Conservation (phyloP, 2,113 vertebrate genomes). For the Sitta europaea region DNA sequence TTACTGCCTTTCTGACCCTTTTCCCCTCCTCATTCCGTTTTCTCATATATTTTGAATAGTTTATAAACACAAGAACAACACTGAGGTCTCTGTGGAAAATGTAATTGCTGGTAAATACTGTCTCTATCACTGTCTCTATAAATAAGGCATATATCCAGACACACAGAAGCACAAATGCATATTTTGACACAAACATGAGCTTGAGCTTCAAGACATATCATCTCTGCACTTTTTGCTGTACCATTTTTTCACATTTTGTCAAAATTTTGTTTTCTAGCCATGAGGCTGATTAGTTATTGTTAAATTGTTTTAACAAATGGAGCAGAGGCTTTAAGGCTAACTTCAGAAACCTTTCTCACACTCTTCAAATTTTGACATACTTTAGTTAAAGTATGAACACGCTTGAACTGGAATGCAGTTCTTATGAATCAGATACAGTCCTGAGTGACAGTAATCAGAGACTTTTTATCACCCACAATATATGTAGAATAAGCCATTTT, state of each 20-base stretch:
- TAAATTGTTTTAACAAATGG: background rate
- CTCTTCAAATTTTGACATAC: background rate
- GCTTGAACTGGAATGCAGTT: background rate
- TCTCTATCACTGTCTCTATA: background rate
- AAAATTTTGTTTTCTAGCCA: background rate
- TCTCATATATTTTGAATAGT: conserved; percentile 23
- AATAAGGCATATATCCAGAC: background rate
- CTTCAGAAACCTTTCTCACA: background rate
- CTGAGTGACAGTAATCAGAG: background rate
- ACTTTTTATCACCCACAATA: background rate
- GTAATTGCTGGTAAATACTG: background rate
- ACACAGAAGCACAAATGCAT: background rate
- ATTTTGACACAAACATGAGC: rapidly evolving
- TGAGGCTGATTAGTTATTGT: background rate
- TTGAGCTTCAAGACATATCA: background rate
- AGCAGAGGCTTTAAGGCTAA: background rate
- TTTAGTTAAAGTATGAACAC: background rate
- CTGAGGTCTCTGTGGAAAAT: background rate
- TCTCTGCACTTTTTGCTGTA: background rate
- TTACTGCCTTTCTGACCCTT: background rate
- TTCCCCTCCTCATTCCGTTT: background rate
- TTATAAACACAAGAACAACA: background rate
- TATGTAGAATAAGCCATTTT: background rate
- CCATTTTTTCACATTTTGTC: background rate
- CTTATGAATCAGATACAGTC: background rate